Evolutionary conservation across 2,888 invertebrate genomes (phyloP).

Genomic region (Tetragnatha montana): DNA sequence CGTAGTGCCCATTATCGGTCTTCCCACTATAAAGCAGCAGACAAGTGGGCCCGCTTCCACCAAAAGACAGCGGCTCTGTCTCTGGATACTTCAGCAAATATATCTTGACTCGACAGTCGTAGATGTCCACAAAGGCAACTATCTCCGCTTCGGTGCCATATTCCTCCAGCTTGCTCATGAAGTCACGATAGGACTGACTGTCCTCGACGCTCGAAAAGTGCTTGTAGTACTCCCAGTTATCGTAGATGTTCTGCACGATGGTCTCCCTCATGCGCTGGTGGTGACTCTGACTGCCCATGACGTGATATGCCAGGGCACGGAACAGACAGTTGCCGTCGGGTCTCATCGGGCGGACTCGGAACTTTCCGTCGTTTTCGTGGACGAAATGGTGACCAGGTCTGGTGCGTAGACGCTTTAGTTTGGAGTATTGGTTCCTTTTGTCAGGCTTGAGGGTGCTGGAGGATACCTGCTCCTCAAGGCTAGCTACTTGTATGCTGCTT

Average conservation of each 20-base stretch:
- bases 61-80: constrained; percentile 13
- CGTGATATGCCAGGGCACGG: constrained; percentile 5
- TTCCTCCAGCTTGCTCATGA: neutral
- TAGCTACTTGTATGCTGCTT: no score
- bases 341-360: neutral
- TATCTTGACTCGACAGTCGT: neutral
- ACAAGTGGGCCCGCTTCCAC: neutral
- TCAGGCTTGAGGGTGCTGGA: no score
- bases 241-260: neutral
- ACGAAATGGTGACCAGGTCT: neutral
- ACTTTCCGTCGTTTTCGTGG: neutral
- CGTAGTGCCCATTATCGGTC: constrained; percentile 21
- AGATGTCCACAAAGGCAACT: constrained; percentile 23
- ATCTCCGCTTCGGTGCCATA: constrained; percentile 27
- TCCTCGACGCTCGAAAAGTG: neutral
- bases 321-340: constrained; percentile 9
- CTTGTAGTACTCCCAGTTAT: neutral
- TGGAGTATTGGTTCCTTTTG: neutral
- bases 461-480: no score
- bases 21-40: constrained; percentile 29
- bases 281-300: neutral
- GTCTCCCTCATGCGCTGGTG: neutral
- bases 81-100: neutral
- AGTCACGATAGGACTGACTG: neutral
- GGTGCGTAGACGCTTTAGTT: neutral